Conservation (phyloP, 2,888 invertebrate species). For the Drosophila neotestacea region DNA sequence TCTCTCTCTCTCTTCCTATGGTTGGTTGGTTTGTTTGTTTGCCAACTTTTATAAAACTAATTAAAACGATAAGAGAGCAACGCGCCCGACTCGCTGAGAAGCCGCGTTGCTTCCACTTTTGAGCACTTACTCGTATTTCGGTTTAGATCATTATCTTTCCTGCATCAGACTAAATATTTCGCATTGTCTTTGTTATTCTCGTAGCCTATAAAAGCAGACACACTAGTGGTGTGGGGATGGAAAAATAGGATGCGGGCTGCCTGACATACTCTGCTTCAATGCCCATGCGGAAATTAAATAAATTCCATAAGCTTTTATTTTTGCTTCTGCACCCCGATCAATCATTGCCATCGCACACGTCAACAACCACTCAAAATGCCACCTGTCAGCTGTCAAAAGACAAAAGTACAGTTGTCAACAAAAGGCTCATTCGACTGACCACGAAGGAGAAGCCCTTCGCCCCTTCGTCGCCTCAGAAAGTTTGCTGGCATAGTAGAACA, state of each 20-base stretch:
- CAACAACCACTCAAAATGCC: slow-evolving; percentile 59
- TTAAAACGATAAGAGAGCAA: slow-evolving; percentile 70
- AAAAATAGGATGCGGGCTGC: slow-evolving; percentile 25
- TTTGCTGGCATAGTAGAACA: not conserved
- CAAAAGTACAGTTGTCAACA: slow-evolving; percentile 49
- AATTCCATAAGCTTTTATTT: slow-evolving; percentile 59
- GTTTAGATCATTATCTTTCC: slow-evolving; percentile 47
- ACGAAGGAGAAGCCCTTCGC: slow-evolving; percentile 4
- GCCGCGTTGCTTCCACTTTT: slow-evolving; percentile 12
- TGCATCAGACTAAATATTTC: slow-evolving; percentile 37
- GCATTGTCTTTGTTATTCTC: slow-evolving; percentile 20
- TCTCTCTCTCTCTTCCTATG: not conserved
- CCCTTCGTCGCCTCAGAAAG: not conserved
- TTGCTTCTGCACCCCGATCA: slow-evolving; percentile 46
- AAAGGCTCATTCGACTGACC: slow-evolving; percentile 10
- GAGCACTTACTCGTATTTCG: slow-evolving; percentile 26
- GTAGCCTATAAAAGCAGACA: slow-evolving; percentile 6
- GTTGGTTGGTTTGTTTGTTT: slow-evolving; percentile 44
- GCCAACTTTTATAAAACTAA: slow-evolving; percentile 74
- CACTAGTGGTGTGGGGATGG: slow-evolving; percentile 1
- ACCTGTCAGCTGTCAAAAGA: slow-evolving; percentile 70
- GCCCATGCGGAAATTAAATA: slow-evolving; percentile 73
- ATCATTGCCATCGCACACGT: slow-evolving; percentile 51
- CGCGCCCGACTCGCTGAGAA: slow-evolving; percentile 26
- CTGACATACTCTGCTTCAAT: slow-evolving; percentile 42